These are phyloP conservation scores for Congeria kusceri DNA, from an alignment of 2,888 invertebrate species.

Conservation along the genomic window DNA sequence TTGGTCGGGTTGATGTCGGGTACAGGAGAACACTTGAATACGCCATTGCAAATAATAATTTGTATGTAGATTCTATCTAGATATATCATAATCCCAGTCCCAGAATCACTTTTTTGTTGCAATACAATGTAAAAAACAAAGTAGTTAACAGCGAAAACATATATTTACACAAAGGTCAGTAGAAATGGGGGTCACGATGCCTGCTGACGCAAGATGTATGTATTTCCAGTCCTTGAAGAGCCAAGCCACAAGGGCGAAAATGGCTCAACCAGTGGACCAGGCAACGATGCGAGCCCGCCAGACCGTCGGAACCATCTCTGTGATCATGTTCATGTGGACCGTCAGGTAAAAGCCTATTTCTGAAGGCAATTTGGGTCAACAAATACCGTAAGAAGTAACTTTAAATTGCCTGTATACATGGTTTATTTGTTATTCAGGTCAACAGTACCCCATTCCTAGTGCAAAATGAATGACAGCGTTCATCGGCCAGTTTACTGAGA, in stretches of 20 bases:
- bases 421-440: no score
- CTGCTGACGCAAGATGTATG: conserved; percentile 63
- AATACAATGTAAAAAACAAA: no score
- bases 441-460: conserved; percentile 51
- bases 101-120: no score
- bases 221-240: conserved; percentile 61
- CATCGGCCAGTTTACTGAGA: conserved; percentile 71
- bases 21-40: no score
- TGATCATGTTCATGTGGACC: conserved; percentile 53
- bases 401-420: no score
- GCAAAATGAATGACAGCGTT: conserved; percentile 67
- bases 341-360: conserved; percentile 52
- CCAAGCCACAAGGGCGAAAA: conserved; percentile 54
- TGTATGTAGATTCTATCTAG: no score
- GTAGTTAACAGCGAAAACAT: no score
- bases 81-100: no score
- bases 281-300: conserved; percentile 47
- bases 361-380: background rate
- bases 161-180: conserved; percentile 52
- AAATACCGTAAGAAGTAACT: no score
- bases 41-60: no score
- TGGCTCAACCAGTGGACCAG: conserved; percentile 48
- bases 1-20: no score
- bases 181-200: conserved; percentile 51
- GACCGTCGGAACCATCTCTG: conserved; percentile 51